Evolutionary conservation across 1,140 invertebrate genomes (phyloP), one percentile per base, ranked within the genome.

Genomic region (Tenebrio molitor): DNA sequence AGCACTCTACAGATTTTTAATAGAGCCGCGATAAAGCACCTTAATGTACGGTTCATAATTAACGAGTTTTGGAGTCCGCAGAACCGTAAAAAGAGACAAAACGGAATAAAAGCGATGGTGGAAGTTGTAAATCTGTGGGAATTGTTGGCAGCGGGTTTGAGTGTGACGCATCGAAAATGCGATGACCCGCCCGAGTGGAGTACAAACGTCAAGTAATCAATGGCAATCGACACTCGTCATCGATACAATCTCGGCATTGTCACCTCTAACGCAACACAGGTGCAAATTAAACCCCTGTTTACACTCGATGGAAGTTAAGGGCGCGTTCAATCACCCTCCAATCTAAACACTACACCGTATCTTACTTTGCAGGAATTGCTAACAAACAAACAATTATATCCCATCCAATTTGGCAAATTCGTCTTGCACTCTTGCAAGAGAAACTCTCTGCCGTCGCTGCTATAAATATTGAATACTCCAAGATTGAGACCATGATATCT

Each of bases 271-370:
- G 63, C 71, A 19, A 53, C 67, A 64, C 53, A 46, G 53, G 71
- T 67, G 73, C 62, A 69, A 71, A 74, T 74, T 74, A 74, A 74
- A 74, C 50, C 50, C 19, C 69, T 39, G 69, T 74, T 72, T 72
- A 74, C 73, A 74, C 73, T 41, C 62, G 72, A 72, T 74, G 68
- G 72, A 72, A 65, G 34, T 50, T 74, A 68, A 74, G 50, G 29
- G 50, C 29, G 21, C 50, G 50, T 23, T 58, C 62, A 58, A 62
- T 65, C 73, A 68, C 63, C 36, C 53, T 63, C 66, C 16, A 46
- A 66, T 64, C 69, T 68, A 62, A 72, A 70, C 68, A 74, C 72
- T 74, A 72, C 71, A 68, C 72, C 36, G 68, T 62, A 70, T 70
- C 68, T 62, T 50, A 4, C 44, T 1, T 17, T 50, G 6, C 44